Evolutionary conservation across 2,888 invertebrate genomes (phyloP).

Genomic region (Heliconius charithonia): DNA sequence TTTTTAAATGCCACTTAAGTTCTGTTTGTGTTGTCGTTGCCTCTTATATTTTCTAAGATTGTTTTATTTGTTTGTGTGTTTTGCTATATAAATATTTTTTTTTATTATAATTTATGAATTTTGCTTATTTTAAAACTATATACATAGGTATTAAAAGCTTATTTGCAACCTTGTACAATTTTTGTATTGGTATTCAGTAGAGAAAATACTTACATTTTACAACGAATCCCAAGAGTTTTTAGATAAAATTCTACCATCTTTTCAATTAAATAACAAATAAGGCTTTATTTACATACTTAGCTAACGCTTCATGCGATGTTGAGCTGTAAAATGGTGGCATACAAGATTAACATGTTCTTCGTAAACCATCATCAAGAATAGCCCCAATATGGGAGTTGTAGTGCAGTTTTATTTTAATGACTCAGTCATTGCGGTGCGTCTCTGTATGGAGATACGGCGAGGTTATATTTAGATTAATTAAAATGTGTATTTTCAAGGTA

Average conservation of each 20-base stretch:
- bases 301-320: background rate
- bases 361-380: constrained; percentile 42
- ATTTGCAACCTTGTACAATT: no score
- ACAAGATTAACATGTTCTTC: constrained; percentile 17
- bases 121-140: no score
- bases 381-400: constrained; percentile 44
- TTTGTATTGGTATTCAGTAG: no score
- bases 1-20: constrained; percentile 8
- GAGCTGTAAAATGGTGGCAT: background rate
- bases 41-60: background rate
- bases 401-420: constrained; percentile 43
- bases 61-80: background rate
- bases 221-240: no score
- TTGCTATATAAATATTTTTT: no score
- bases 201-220: no score
- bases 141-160: no score
- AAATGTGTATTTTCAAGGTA: constrained; percentile 15
- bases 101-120: no score
- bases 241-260: no score
- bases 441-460: constrained; percentile 31
- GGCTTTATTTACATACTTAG: no score
- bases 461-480: constrained; percentile 39
- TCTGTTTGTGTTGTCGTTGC: background rate
- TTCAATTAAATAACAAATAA: no score
- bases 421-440: constrained; percentile 38